Evolutionary conservation across 2,797 vertebrate genomes (phyloP), one percentile per base, ranked within the genome.

Genomic region (Garrulus glandarius): DNA sequence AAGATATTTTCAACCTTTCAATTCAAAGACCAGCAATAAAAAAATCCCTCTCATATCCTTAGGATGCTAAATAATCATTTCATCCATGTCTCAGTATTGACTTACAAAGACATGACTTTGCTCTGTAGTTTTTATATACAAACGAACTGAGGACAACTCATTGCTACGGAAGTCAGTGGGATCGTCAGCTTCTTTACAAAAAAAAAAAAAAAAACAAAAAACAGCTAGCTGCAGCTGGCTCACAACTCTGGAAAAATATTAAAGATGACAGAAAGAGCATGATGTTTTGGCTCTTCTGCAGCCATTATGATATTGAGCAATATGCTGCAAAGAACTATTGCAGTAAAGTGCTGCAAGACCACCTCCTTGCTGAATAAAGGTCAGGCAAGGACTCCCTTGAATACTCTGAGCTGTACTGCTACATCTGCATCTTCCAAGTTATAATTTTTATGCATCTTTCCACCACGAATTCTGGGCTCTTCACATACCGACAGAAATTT

Each of bases 61-160:
- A 97, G 95, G 96, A 98, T 96, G 94, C 95, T 96, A 97, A 98
- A 98, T 97, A 97, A 92, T 96, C 21, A 29, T 92, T 98, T 98
- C 88, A 97, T 95, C 72, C 46, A 55, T 89, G 59, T 94, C 79
- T 86, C 61, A 97, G 97, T 95, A 98, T 84, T 97, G 96, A 97
- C 97, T 98, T 98, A 98, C 97, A 98, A 98, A 98, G 97, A 97
- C 82, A 86, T 14, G 77, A 65, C 80, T 98, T 70, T 96, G 95
- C 89, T 94, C 90, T 96, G 74, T 91, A 97, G 92, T 97, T 98
- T 98, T 95, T 74, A 89, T 95, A 97, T 81, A 97, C 91, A 98
- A 98, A 98, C n/a, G 43, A 96, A 96, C 92, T 97, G 95, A 97
- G 96, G 95, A 97, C 97, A 96, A 94, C 79, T 85, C 86, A 90